phyloP scores from a whole-genome alignment of 2,888 invertebrate species.

The Netelia virgata region DNA sequence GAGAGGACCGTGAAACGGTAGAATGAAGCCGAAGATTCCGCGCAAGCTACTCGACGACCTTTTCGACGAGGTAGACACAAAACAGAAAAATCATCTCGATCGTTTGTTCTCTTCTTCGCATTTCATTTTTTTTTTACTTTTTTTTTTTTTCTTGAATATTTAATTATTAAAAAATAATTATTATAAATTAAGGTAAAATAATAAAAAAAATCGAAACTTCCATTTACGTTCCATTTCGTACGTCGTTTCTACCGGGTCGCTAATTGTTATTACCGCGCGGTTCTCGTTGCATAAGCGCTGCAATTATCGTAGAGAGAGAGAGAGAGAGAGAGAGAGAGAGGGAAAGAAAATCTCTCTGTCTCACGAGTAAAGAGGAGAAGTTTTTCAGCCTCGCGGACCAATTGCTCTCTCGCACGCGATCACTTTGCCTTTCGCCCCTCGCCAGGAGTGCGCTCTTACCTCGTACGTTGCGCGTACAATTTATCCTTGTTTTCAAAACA shows the following conservation, averaged over 20 bases:
- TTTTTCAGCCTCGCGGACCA: constrained; percentile 6
- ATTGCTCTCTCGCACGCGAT: constrained; percentile 49
- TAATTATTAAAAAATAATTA: no score
- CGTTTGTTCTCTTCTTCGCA: background rate
- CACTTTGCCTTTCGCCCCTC: constrained; percentile 19
- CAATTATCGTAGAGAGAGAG: constrained; percentile 75
- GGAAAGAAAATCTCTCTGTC: constrained; percentile 22
- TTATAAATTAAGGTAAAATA: no score
- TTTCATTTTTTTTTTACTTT: background rate
- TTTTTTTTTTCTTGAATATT: background rate
- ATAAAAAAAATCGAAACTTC: constrained; percentile 46
- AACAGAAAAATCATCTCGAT: background rate
- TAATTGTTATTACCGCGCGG: constrained; percentile 80
- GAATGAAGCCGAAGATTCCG: constrained; percentile 81
- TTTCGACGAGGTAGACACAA: constrained; percentile 81
- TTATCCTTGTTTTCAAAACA: background rate
- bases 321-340: background rate
- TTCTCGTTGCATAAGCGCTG: constrained; percentile 79
- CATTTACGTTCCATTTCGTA: constrained; percentile 51
- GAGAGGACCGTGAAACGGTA: constrained; percentile 61
- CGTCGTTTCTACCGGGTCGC: constrained; percentile 68
- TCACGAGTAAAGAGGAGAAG: constrained; percentile 5
- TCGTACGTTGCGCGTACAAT: background rate
- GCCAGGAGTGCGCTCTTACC: background rate
- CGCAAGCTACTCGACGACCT: constrained; percentile 82